A percentile compares a stretch with the other conserved stretches of the same genome.
Conservation (phyloP, 2,797 vertebrate species). For the Odontamblyopus rebecca region DNA sequence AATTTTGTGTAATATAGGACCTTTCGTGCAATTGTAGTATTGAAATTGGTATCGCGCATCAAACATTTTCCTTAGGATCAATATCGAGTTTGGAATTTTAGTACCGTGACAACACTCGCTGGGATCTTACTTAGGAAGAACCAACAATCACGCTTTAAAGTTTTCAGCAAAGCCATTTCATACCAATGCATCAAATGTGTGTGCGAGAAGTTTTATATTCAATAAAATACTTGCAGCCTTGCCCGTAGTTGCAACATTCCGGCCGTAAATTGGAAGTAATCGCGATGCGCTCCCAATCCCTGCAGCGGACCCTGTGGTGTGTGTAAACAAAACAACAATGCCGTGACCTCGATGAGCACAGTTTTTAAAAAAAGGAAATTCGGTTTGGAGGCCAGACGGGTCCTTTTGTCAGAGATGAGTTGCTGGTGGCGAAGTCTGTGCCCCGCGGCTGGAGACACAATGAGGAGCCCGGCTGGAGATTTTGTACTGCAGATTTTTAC, state of each 20-base stretch:
- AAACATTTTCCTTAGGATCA: too few relatives aligned
- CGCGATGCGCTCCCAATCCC: not conserved
- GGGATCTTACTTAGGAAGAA: not conserved
- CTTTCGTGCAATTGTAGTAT: too few relatives aligned
- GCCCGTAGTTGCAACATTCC: not conserved
- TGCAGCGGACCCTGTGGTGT: slow-evolving; percentile 5
- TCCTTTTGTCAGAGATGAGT: slow-evolving; percentile 30
- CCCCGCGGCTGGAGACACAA: slow-evolving; percentile 28
- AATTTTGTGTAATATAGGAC: too few relatives aligned
- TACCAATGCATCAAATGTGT: not conserved
- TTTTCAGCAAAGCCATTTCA: not conserved
- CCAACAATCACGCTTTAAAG: not conserved
- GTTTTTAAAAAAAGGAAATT: slow-evolving; percentile 21
- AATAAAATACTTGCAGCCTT: not conserved
- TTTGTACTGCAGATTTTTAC: slow-evolving; percentile 5
- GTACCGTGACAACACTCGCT: too few relatives aligned
- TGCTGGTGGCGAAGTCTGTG: slow-evolving; percentile 32
- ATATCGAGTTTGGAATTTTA: too few relatives aligned
- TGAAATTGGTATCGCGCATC: too few relatives aligned
- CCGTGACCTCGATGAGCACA: slow-evolving; percentile 24
- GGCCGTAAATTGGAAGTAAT: not conserved
- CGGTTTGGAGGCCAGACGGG: slow-evolving; percentile 47
- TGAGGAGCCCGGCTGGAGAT: slow-evolving; percentile 14
- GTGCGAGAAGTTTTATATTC: not conserved
- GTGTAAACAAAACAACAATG: slow-evolving; percentile 26